Percentiles rank a stretch among this genome's conserved stretches.
These are phyloP conservation scores for Lepus americanus DNA, from an alignment of 2,113 vertebrate species.

Conservation along the genomic window DNA sequence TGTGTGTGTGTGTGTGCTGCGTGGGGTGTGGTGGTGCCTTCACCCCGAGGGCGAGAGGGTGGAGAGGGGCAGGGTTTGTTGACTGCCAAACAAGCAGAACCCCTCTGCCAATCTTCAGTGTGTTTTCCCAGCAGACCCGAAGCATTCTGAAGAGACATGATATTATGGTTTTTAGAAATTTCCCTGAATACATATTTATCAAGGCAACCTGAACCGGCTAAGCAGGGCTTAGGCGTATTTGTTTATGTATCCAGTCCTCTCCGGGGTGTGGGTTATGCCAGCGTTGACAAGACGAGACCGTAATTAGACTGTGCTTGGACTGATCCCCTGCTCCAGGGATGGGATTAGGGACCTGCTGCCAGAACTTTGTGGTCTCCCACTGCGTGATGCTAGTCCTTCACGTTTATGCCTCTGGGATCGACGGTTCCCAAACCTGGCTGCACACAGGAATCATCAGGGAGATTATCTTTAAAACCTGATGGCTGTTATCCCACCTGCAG, in stretches of 20 bases:
- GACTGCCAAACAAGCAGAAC: neutral
- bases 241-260: conserved; percentile 33
- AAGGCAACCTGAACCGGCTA: conserved; percentile 62
- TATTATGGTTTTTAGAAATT: conserved; percentile 65
- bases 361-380: neutral
- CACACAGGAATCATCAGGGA: neutral
- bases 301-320: conserved; percentile 45
- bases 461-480: neutral
- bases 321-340: neutral
- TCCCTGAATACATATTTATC: conserved; percentile 73
- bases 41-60: neutral
- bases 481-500: neutral
- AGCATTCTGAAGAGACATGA: conserved; percentile 60
- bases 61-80: neutral
- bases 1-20: too few relatives aligned
- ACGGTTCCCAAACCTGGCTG: conserved; percentile 5
- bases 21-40: neutral
- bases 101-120: conserved; percentile 61
- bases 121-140: conserved; percentile 59
- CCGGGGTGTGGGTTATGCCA: fast-evolving
- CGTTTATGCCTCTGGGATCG: neutral
- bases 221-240: conserved; percentile 57
- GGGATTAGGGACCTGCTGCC: neutral
- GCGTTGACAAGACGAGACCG: conserved; percentile 26
- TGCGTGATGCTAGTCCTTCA: neutral